Conservation (phyloP, 2,888 invertebrate species). For the Ptychoptera albimana region DNA sequence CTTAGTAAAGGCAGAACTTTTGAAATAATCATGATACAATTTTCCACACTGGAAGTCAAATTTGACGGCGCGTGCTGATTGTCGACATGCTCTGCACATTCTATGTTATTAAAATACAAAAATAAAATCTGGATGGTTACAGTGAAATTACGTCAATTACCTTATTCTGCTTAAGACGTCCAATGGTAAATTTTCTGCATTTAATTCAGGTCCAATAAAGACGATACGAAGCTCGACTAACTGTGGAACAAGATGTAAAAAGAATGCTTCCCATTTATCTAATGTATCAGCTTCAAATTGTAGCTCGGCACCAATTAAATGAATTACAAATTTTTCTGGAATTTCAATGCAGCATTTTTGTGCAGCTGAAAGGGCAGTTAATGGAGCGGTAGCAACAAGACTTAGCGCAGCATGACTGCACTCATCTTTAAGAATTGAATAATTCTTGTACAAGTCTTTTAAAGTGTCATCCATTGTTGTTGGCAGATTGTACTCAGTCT, state of each 20-base stretch:
- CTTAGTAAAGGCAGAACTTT: slow-evolving; percentile 30
- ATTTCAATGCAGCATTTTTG: slow-evolving; percentile 25
- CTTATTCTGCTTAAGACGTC: slow-evolving; percentile 39
- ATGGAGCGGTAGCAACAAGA: slow-evolving; percentile 46
- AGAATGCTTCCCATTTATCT: slow-evolving; percentile 54
- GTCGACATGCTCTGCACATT: slow-evolving; percentile 36
- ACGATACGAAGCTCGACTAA: slow-evolving; percentile 39
- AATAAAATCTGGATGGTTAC: neutral
- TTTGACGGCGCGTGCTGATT: slow-evolving; percentile 32
- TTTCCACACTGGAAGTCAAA: slow-evolving; percentile 38
- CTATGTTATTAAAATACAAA: slow-evolving; percentile 22
- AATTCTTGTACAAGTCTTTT: slow-evolving; percentile 9
- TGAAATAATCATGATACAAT: slow-evolving; percentile 37
- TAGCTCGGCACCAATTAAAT: slow-evolving; percentile 40
- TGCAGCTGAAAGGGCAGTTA: slow-evolving; percentile 42
- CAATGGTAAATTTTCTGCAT: slow-evolving; percentile 38
- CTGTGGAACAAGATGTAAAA: slow-evolving; percentile 44
- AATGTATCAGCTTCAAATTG: slow-evolving; percentile 54
- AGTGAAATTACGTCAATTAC: slow-evolving; percentile 21
- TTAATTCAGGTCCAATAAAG: slow-evolving; percentile 49
- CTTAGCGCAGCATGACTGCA: slow-evolving; percentile 46
- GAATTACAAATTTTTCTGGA: slow-evolving; percentile 19
- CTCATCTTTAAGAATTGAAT: slow-evolving; percentile 28
- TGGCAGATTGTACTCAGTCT: slow-evolving; percentile 6
- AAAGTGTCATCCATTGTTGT: slow-evolving; percentile 8